phyloP scores from a whole-genome alignment of 1,140 invertebrate genomes.

The Leptinotarsa texana region DNA sequence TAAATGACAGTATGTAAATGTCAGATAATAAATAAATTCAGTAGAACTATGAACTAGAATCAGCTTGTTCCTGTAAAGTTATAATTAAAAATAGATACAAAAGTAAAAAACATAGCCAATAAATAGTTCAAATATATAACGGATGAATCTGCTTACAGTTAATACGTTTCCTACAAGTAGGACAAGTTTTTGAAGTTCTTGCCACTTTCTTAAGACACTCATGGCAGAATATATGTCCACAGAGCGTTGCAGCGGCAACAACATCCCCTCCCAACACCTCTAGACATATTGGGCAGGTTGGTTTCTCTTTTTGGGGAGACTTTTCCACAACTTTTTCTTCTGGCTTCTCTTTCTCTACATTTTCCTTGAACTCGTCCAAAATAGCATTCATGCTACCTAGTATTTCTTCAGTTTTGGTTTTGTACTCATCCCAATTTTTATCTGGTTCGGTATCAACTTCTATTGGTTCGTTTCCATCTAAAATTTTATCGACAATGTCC shows the following conservation, averaged over 20 bases:
- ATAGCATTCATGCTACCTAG: constrained; percentile 29
- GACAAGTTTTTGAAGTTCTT: constrained; percentile 35
- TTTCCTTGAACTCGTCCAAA: constrained; percentile 23
- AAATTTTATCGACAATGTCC: constrained; percentile 22
- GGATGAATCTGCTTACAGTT: constrained; percentile 17
- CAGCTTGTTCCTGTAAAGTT: not conserved
- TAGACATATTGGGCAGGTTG: constrained; percentile 37
- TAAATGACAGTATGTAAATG: not conserved
- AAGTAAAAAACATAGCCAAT: not conserved
- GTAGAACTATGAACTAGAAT: too few species aligned
- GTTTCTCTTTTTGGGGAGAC: constrained; percentile 25
- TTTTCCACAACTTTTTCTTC: constrained; percentile 21
- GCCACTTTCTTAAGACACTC: constrained; percentile 31
- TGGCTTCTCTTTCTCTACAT: constrained; percentile 28
- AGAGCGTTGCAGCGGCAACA: constrained; percentile 34
- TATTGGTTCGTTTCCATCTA: constrained; percentile 3
- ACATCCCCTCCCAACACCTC: constrained; percentile 29
- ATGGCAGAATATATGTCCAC: constrained; percentile 41
- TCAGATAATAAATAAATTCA: too few species aligned
- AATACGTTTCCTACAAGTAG: constrained; percentile 35
- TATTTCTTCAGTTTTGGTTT: constrained; percentile 37
- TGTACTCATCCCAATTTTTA: constrained; percentile 31
- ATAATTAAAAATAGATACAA: not conserved
- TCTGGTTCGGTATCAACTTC: constrained; percentile 27
- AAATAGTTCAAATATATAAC: constrained; percentile 11